A percentile compares a stretch with the other conserved stretches of the same genome.
Evolutionary conservation across 1,140 invertebrate genomes (phyloP).

Genomic region (Cotesia chilonis): DNA sequence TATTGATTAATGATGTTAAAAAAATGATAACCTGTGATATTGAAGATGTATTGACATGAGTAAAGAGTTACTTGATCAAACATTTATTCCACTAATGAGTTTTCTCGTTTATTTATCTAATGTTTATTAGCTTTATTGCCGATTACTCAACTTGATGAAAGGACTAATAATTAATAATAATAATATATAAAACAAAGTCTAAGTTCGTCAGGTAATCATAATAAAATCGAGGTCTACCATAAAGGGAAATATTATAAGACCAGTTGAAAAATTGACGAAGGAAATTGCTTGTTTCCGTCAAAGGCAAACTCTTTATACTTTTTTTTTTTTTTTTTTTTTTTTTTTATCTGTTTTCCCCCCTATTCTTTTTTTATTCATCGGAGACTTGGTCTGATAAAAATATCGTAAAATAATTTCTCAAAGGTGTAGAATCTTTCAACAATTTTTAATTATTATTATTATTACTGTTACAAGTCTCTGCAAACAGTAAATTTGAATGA

Average conservation of each 20-base stretch:
- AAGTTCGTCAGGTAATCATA: too few species aligned
- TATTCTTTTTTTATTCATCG: neutral
- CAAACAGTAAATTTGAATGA: neutral
- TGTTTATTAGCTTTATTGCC: too few species aligned
- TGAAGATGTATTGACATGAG: too few species aligned
- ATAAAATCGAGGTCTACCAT: conserved; percentile 5
- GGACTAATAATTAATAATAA: too few species aligned
- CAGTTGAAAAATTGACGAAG: conserved; percentile 26
- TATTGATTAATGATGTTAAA: too few species aligned
- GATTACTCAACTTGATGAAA: too few species aligned
- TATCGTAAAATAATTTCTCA: conserved; percentile 22
- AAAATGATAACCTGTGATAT: too few species aligned
- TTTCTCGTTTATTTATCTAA: too few species aligned
- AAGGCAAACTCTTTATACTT: neutral
- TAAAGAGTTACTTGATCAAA: too few species aligned
- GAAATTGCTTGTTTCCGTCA: conserved; percentile 28
- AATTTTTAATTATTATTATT: conserved; percentile 10
- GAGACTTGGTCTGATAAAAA: conserved; percentile 14
- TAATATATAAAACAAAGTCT: too few species aligned
- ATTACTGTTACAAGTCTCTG: neutral
- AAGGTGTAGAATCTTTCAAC: neutral
- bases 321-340: neutral
- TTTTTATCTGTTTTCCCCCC: neutral
- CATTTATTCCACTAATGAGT: too few species aligned
- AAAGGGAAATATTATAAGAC: conserved; percentile 25